Evolutionary conservation across 64 coral and sea anemone species (phyloP).

Genomic region (Dendrophyllia cribrosa): DNA sequence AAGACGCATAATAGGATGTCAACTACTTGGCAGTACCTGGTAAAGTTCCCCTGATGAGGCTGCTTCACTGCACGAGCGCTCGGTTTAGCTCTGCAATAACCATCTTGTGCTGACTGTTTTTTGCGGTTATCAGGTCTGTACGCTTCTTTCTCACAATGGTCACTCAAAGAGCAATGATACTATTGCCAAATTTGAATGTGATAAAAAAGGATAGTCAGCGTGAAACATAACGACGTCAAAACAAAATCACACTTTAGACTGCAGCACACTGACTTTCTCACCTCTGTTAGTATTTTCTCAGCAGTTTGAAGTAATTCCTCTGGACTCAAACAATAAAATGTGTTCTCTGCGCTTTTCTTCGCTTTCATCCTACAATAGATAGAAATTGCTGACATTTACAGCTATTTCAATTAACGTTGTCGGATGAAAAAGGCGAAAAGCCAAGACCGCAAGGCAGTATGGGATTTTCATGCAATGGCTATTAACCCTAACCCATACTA

Average conservation of each 20-base stretch:
- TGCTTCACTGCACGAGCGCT: not conserved
- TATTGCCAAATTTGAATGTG: not conserved
- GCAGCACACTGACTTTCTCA: not conserved
- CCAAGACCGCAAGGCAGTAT: too few relatives aligned
- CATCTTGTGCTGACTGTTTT: not conserved
- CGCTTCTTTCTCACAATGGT: not conserved
- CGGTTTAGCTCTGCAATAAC: not conserved
- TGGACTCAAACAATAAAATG: slow-evolving; percentile 32
- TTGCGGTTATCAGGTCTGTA: not conserved
- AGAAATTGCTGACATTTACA: not conserved
- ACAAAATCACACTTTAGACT: not conserved
- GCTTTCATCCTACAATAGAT: slow-evolving; percentile 10
- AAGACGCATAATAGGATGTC: too few relatives aligned
- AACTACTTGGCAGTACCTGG: not conserved
- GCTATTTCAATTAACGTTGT: too few relatives aligned
- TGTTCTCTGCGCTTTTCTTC: not conserved
- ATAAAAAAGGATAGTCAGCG: not conserved
- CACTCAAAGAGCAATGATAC: not conserved
- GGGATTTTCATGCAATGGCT: too few relatives aligned
- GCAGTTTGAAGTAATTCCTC: slow-evolving; percentile 52
- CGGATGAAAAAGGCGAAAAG: too few relatives aligned
- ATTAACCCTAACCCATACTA: too few relatives aligned
- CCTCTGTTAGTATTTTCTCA: slow-evolving; percentile 17
- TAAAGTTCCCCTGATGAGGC: not conserved
- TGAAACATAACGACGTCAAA: not conserved